A percentile compares a stretch with the other conserved stretches of the same genome.
These are phyloP conservation scores for Aromia moschata DNA, from an alignment of 2,888 invertebrate genomes.

Conservation along the genomic window DNA sequence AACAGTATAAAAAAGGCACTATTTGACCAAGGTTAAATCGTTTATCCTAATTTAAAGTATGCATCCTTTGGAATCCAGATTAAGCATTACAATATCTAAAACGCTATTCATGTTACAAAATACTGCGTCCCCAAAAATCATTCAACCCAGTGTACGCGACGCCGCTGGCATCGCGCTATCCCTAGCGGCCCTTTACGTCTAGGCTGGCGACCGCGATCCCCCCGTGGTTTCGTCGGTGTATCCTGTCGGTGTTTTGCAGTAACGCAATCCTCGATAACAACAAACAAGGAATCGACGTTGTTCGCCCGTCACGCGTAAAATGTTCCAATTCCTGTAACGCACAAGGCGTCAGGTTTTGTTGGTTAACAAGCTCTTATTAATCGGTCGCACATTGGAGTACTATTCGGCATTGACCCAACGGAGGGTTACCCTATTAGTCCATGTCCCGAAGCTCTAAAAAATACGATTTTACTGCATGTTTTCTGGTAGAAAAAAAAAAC, in stretches of 20 bases:
- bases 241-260: conserved; percentile 17
- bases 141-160: too few species aligned
- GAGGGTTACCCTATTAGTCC: not conserved
- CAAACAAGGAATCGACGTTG: conserved; percentile 23
- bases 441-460: too few species aligned
- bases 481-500: too few species aligned
- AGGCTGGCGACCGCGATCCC: conserved; percentile 18
- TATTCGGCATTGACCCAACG: not conserved
- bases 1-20: too few species aligned
- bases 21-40: too few species aligned
- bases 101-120: too few species aligned
- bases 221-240: not conserved
- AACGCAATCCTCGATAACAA: conserved; percentile 11
- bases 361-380: conserved; percentile 4
- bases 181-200: conserved; percentile 22
- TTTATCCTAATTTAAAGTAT: too few species aligned
- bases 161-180: conserved; percentile 1
- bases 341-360: conserved; percentile 10
- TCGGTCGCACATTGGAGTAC: not conserved
- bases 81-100: too few species aligned
- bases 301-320: conserved; percentile 24
- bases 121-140: too few species aligned
- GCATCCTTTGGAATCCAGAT: too few species aligned
- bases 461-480: too few species aligned
- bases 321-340: conserved; percentile 5